Base-by-base conservation (phyloP, 2,888 invertebrate species). In the Crematogaster levior region DNA sequence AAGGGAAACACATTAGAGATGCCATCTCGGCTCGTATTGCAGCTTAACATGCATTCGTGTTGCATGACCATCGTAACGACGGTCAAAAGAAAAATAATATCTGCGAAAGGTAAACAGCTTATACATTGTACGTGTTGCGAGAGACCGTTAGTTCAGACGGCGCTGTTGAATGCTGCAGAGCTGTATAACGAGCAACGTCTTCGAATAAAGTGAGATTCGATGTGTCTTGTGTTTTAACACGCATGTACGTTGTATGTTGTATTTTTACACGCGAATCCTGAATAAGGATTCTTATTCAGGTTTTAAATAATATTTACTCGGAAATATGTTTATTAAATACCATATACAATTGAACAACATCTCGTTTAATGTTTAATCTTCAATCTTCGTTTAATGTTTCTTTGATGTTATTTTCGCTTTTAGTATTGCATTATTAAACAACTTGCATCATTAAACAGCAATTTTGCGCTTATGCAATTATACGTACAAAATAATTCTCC, bases 31-130 rank as follows among this genome's bases (percentile, higher is more conserved):
- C 21, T 51, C 40, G n/a, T n/a, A 21, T 15, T 63, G 53, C 40
- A 48, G 51, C 68, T 53, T 65, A 56, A 53, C 40, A 63, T 21
- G 5, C 15, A 15, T 6, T 6, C 43, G 27, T 10, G n/a, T 6
- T 9, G 21, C 40, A 53, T n/a, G n/a, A n/a, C n/a, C n/a, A 66
- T 66, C n/a, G 18, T n/a, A n/a, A n/a, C 30, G 53, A 40, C 66
- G 77, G 68, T 77, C 68, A 77, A 68, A 77, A 56, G 77, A 68
- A 30, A 40, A 56, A 34, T 77, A 37, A 68, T n/a, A n/a, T 40
- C 53, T 12, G 21, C 56, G 6, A 12, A 21, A 18, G 24, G 34
- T 70, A 56, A 79, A 68, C 43, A 43, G 51, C 34, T 15, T 77
- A 6, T 61, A 66, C 53, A 66, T 66, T 75, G 37, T 48, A 0